These are phyloP conservation scores for Gobionotothen gibberifrons DNA, from an alignment of 2,797 vertebrate species.

Conservation along the genomic window DNA sequence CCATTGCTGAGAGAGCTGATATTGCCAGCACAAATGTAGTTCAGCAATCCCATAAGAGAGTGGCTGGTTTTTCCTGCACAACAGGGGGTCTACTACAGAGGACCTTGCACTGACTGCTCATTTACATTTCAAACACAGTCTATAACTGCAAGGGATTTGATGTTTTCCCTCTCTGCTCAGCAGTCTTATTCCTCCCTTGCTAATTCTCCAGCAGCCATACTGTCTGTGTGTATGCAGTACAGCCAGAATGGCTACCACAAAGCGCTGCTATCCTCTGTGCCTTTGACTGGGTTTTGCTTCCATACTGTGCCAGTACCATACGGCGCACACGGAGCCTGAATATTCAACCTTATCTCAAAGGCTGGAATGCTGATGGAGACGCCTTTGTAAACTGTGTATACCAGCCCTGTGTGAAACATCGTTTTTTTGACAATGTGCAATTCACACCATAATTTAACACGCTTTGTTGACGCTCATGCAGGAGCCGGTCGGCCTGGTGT, in stretches of 20 bases:
- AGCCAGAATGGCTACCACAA: slow-evolving; percentile 74
- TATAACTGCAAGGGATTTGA: slow-evolving; percentile 84
- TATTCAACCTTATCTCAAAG: slow-evolving; percentile 65
- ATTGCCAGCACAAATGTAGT: slow-evolving; percentile 49
- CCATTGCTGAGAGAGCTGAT: slow-evolving; percentile 56
- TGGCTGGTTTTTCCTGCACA: slow-evolving; percentile 61
- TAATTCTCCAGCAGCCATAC: slow-evolving; percentile 78
- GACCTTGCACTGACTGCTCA: slow-evolving; percentile 76
- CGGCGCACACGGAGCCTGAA: slow-evolving; percentile 52
- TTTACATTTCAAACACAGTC: slow-evolving; percentile 85
- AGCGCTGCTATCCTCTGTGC: slow-evolving; percentile 66
- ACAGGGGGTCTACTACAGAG: slow-evolving; percentile 81
- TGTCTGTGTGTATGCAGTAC: slow-evolving; percentile 70
- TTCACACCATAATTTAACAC: slow-evolving; percentile 7
- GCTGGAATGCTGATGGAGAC: slow-evolving; percentile 36
- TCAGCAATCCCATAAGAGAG: slow-evolving; percentile 70
- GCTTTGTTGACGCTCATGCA: slow-evolving; percentile 49
- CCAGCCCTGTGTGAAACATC: slow-evolving; percentile 23
- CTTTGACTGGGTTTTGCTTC: slow-evolving; percentile 73
- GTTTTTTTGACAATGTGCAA: slow-evolving; percentile 25
- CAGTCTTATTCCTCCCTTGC: slow-evolving; percentile 76
- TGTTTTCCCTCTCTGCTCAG: slow-evolving; percentile 78
- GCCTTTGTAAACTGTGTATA: slow-evolving; percentile 26
- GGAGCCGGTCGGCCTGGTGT: slow-evolving; percentile 32
- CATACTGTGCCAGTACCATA: slow-evolving; percentile 76